Evolutionary conservation across 30 jellyfish, hydroid and myxozoan genomes (phyloP), one percentile per base, ranked within the genome.

Genomic region (Haliclystus octoradiatus): DNA sequence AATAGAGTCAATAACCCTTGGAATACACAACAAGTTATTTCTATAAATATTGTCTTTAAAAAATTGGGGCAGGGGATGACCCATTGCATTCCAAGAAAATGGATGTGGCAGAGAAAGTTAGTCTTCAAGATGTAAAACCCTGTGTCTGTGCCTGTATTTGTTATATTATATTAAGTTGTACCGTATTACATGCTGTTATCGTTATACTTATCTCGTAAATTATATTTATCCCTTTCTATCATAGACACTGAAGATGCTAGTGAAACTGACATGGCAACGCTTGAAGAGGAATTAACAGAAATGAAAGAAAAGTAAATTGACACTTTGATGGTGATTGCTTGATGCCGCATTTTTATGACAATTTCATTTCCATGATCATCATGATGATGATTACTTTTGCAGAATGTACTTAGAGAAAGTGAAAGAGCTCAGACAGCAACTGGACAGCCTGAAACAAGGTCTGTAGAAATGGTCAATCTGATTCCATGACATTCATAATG

Each of bases 171-270:
- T 40, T 40, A 40, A 19, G 57, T 40, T 40, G 9, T 19, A 40
- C 9, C 9, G 57, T 19, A 40, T 40, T 40, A 40, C 19, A 40
- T 5, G 14, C 57, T 9, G 9, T 5, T 5, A 40, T 9, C 14
- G 57, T 9, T 9, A 5, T 40, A 40, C 19, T 40, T 19, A 40
- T 40, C 19, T 40, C 57, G 57, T 40, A 40, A 40, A 40, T 5
- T 40, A 40, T 40, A 40, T 40, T 40, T 19, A 40, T 5, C 57
- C 57, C 57, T 40, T 9, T 5, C 57, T 9, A 40, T 31, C 19
- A 25, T 27, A 82, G 98, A 89, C 71, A 89, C 98, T 28, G 98
- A 89, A 78, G 98, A 89, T 77, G 98, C 98, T 22, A 89, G 98
- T 73, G 98, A 89, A 77, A 89, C 98, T 0, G 98, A 89, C 57